A percentile compares a stretch with the other conserved stretches of the same genome.
Evolutionary conservation across 2,797 vertebrate genomes (phyloP).

Genomic region (Eutrigla gurnardus): DNA sequence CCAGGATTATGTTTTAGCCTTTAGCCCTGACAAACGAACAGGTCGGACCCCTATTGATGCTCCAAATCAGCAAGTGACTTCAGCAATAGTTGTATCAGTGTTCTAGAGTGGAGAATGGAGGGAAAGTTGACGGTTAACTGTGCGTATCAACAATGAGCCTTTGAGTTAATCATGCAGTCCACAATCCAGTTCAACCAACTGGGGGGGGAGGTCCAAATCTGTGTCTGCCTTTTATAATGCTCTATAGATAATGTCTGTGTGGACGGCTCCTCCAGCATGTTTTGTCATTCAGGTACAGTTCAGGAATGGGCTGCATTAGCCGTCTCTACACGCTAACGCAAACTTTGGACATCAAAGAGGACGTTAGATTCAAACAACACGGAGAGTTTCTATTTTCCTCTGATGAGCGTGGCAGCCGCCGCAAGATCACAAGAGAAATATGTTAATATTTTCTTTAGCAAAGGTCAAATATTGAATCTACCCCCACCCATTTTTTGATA

Average conservation of each 20-base stretch:
- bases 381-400: slow-evolving; percentile 55
- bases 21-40: neutral
- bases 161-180: neutral
- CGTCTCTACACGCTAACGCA: slow-evolving; percentile 46
- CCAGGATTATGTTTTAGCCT: too few species aligned
- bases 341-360: slow-evolving; percentile 70
- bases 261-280: slow-evolving; percentile 47
- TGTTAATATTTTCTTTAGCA: slow-evolving; percentile 83
- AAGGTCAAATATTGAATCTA: slow-evolving; percentile 78
- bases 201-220: neutral
- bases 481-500: slow-evolving; percentile 73
- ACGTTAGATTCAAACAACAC: slow-evolving; percentile 62
- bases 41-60: neutral
- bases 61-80: neutral
- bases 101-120: neutral
- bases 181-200: neutral
- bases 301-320: slow-evolving; percentile 75
- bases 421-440: slow-evolving; percentile 77
- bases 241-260: slow-evolving; percentile 42
- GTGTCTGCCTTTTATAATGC: slow-evolving; percentile 30
- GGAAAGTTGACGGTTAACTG: neutral
- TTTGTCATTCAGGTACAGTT: slow-evolving; percentile 65
- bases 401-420: slow-evolving; percentile 58
- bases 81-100: neutral
- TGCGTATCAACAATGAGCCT: neutral